Conservation (phyloP, 2,888 invertebrate species). For the Chymomyza fuscimana region DNA sequence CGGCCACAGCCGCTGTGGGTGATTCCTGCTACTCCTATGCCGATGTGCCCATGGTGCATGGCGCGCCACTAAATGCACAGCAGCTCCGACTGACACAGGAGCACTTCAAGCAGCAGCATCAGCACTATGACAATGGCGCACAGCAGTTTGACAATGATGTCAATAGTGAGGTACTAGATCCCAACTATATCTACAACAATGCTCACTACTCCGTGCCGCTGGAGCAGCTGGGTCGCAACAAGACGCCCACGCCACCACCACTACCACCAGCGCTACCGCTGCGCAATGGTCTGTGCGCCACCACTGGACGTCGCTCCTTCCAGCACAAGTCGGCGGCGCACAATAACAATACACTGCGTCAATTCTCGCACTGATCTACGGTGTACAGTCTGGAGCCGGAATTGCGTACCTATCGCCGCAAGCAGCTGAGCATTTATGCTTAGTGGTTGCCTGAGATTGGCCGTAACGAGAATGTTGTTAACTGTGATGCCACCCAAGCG, state of each 20-base stretch:
- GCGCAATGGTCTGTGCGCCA: slow-evolving; percentile 75
- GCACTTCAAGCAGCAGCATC: slow-evolving; percentile 68
- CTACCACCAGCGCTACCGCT: slow-evolving; percentile 78
- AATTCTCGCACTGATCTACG: slow-evolving; percentile 75
- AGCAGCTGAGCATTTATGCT: slow-evolving; percentile 74
- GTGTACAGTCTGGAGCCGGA: slow-evolving; percentile 42
- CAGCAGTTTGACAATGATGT: slow-evolving; percentile 55
- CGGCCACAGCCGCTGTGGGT: slow-evolving; percentile 67
- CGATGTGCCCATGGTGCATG: slow-evolving; percentile 74
- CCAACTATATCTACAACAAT: slow-evolving; percentile 79
- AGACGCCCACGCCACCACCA: slow-evolving; percentile 78
- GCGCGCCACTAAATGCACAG: slow-evolving; percentile 36
- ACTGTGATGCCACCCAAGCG: slow-evolving; percentile 73
- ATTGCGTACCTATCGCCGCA: slow-evolving; percentile 59
- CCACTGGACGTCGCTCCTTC: slow-evolving; percentile 73
- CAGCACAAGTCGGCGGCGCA: slow-evolving; percentile 55
- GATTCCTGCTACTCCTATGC: slow-evolving; percentile 77
- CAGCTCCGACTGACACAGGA: slow-evolving; percentile 73
- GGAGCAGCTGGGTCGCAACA: slow-evolving; percentile 73
- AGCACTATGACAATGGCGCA: slow-evolving; percentile 39
- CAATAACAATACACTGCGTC: slow-evolving; percentile 71
- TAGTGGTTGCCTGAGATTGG: slow-evolving; percentile 43
- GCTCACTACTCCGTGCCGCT: slow-evolving; percentile 78
- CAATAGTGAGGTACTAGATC: slow-evolving; percentile 74
- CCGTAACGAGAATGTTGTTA: slow-evolving; percentile 36